Percentiles rank a stretch among this genome's conserved stretches.
Conservation (phyloP, 2,113 vertebrate species). For the Pachypanchax playfairii region DNA sequence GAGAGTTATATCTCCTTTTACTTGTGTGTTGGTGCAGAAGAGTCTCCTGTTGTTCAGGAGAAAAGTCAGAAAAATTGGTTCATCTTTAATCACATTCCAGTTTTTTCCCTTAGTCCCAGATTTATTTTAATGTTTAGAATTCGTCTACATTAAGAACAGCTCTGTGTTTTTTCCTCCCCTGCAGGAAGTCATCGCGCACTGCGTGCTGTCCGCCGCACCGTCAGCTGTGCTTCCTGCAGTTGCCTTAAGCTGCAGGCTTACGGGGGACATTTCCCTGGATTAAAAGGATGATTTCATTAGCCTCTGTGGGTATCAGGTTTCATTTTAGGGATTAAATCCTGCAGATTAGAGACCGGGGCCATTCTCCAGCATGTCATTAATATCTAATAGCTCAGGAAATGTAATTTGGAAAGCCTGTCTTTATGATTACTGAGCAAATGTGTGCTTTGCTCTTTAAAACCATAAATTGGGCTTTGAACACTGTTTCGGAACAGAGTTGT, state of each 20-base stretch:
- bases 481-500: conserved; percentile 60
- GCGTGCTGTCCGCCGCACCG: conserved; percentile 46
- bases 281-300: conserved; percentile 84
- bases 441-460: conserved; percentile 73
- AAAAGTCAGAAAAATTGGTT: conserved; percentile 56
- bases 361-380: conserved; percentile 81
- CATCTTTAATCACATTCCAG: conserved; percentile 53
- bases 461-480: conserved; percentile 69
- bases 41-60: conserved; percentile 39
- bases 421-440: conserved; percentile 77
- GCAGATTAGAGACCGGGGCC: conserved; percentile 76
- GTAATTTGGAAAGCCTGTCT: conserved; percentile 73
- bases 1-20: conserved; percentile 12
- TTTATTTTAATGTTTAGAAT: conserved; percentile 32
- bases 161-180: conserved; percentile 3
- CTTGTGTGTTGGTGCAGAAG: conserved; percentile 21
- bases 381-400: conserved; percentile 77
- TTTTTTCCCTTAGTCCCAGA: conserved; percentile 3
- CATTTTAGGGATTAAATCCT: conserved; percentile 80
- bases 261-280: conserved; percentile 75
- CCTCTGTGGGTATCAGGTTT: conserved; percentile 79
- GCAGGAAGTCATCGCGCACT: conserved; percentile 31
- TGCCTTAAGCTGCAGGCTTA: conserved; percentile 72
- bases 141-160: conserved; percentile 9
- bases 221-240: conserved; percentile 34